Conservation (phyloP, 2,113 vertebrate species). For the Rhea pennata region DNA sequence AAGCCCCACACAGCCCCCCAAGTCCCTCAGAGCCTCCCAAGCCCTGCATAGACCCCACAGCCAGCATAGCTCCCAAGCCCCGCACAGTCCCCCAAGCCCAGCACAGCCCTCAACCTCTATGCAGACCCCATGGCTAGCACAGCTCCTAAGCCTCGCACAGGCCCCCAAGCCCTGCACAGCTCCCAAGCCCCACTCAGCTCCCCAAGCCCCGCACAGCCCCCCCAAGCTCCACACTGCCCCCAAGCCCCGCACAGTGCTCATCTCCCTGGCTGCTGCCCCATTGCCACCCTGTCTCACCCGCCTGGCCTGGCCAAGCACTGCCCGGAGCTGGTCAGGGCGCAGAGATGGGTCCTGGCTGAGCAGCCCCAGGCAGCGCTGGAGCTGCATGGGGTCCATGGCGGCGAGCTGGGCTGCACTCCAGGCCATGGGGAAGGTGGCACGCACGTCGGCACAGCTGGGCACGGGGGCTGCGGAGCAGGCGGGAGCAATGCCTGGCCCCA, state of each 20-base stretch:
- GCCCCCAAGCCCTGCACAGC: not conserved
- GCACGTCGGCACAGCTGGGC: conserved; percentile 85
- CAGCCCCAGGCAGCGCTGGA: conserved; percentile 81
- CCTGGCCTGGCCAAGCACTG: conserved; percentile 81
- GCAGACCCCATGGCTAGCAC: too few relatives aligned
- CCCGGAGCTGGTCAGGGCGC: conserved; percentile 76
- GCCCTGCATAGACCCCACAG: not conserved
- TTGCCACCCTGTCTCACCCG: conserved; percentile 71
- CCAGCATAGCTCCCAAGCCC: not conserved
- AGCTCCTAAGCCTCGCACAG: too few relatives aligned
- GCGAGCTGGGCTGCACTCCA: conserved; percentile 85
- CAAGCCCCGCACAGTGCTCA: too few relatives aligned
- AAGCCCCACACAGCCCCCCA: not conserved
- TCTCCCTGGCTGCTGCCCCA: not conserved
- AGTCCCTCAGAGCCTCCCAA: too few relatives aligned
- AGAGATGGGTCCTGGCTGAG: conserved; percentile 80
- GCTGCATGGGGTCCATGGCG: conserved; percentile 79
- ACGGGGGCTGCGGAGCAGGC: conserved; percentile 72
- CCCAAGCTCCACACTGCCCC: not conserved
- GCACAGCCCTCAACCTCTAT: too few relatives aligned
- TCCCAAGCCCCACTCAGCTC: not conserved
- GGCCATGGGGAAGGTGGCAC: conserved; percentile 84
- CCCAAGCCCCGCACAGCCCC: too few relatives aligned
- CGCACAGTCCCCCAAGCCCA: not conserved
- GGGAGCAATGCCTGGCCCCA: not conserved